Evolutionary conservation across 1,140 invertebrate genomes (phyloP).

Genomic region (Danaus melanippus): DNA sequence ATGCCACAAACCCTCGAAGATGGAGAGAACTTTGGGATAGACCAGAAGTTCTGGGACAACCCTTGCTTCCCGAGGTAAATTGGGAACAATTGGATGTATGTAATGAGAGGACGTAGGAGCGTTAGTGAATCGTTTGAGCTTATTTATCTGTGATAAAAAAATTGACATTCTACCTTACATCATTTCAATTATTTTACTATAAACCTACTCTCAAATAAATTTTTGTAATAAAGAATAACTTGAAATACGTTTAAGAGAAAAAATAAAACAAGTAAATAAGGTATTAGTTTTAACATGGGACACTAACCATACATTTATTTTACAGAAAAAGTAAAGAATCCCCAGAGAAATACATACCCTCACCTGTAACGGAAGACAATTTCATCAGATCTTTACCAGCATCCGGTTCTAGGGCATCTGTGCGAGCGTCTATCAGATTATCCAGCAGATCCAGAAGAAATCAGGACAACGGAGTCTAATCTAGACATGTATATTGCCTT

Average conservation of each 20-base stretch:
- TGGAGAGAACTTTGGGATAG: conserved; percentile 86
- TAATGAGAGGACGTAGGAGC: too few species aligned
- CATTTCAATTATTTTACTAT: too few species aligned
- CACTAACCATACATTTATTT: not conserved
- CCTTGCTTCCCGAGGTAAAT: conserved; percentile 79
- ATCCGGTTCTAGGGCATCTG: conserved; percentile 55
- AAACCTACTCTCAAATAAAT: too few species aligned
- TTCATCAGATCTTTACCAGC: conserved; percentile 48
- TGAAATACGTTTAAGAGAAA: too few species aligned
- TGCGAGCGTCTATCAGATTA: conserved; percentile 57
- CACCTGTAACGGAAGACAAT: conserved; percentile 26
- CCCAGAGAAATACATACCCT: conserved; percentile 36
- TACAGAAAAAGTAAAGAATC: conserved; percentile 33
- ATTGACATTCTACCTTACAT: too few species aligned
- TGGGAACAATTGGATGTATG: not conserved
- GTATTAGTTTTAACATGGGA: too few species aligned
- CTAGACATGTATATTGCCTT: not conserved
- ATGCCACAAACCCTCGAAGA: conserved; percentile 87
- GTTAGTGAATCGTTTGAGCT: too few species aligned
- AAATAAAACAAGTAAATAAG: too few species aligned
- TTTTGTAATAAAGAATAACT: too few species aligned
- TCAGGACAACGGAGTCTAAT: conserved; percentile 1
- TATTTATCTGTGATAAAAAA: too few species aligned
- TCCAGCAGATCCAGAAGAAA: conserved; percentile 36
- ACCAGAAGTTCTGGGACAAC: conserved; percentile 84